A percentile compares a stretch with the other conserved stretches of the same genome.
Conservation (phyloP, 2,888 invertebrate species). For the Gastrophysa polygoni region DNA sequence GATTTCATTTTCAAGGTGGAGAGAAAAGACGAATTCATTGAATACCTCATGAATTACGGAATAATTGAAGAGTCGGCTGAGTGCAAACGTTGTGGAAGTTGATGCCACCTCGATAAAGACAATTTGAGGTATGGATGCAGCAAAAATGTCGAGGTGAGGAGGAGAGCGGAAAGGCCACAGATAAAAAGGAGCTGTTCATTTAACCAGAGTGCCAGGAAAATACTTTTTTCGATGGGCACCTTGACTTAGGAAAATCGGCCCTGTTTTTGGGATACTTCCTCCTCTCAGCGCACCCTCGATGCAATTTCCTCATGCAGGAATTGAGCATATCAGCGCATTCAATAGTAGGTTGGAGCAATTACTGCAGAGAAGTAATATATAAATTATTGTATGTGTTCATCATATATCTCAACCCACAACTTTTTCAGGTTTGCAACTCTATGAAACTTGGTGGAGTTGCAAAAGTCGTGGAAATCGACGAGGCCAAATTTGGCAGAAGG, state of each 20-base stretch:
- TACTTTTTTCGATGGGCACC: background rate
- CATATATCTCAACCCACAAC: background rate
- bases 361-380: background rate
- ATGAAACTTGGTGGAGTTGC: too few relatives aligned
- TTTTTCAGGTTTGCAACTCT: background rate
- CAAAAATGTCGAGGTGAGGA: background rate
- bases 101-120: background rate
- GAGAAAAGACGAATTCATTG: background rate
- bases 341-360: background rate
- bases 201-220: background rate
- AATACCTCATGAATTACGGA: background rate
- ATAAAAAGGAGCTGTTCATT: background rate
- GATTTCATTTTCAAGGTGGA: background rate
- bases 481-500: too few relatives aligned
- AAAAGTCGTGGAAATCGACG: too few relatives aligned
- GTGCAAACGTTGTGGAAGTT: background rate
- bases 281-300: background rate
- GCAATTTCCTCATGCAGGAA: background rate
- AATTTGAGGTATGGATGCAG: background rate
- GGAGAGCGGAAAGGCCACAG: background rate
- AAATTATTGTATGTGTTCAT: background rate
- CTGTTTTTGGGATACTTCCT: background rate
- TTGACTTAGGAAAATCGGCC: background rate
- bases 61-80: background rate
- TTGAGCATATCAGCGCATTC: background rate